A percentile compares a stretch with the other conserved stretches of the same genome.
Evolutionary conservation across 2,888 invertebrate species (phyloP).

Genomic region (Xestoiulus laeticollis): DNA sequence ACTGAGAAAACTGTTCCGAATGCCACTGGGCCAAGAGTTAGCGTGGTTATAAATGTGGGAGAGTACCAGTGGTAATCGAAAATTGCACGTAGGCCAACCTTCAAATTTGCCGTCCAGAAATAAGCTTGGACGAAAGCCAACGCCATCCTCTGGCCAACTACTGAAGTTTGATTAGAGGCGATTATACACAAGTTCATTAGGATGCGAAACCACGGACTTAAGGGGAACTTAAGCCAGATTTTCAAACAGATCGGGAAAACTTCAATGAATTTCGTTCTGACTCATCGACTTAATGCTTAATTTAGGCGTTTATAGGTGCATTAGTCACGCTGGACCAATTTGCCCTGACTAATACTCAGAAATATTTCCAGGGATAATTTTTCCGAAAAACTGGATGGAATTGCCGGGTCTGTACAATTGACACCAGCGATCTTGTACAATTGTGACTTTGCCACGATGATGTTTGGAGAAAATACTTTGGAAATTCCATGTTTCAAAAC

Average conservation of each 20-base stretch:
- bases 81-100: slow-evolving; percentile 13
- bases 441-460: too few relatives aligned
- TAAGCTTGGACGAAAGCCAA: neutral
- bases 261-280: neutral
- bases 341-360: neutral
- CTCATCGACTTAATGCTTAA: neutral
- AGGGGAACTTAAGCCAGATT: neutral
- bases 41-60: neutral
- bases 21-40: neutral
- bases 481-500: too few relatives aligned
- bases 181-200: neutral
- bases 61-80: neutral
- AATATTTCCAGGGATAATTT: neutral
- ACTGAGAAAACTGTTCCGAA: neutral
- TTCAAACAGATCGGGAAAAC: neutral
- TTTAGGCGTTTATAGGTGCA: neutral
- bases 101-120: neutral
- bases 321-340: neutral
- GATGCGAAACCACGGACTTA: neutral
- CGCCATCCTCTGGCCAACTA: slow-evolving; percentile 3
- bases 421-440: too few relatives aligned
- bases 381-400: neutral
- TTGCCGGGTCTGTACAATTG: too few relatives aligned
- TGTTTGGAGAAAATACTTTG: too few relatives aligned
- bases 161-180: neutral